Evolutionary conservation across 2,888 invertebrate genomes (phyloP).

Genomic region (Dinocampus coccinellae): DNA sequence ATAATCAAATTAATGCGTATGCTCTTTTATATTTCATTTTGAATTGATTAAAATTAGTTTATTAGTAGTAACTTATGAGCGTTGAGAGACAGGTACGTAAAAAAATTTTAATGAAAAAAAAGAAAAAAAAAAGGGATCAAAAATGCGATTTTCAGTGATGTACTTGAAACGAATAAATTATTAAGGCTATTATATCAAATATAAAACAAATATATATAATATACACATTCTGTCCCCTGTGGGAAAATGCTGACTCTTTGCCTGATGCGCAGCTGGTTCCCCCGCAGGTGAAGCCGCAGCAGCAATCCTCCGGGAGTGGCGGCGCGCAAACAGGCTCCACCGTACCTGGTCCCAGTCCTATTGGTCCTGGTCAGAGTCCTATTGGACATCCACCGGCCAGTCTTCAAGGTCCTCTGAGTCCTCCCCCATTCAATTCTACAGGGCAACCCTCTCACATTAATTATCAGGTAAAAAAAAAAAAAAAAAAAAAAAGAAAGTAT

Average conservation of each 20-base stretch:
- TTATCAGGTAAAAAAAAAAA: constrained; percentile 75
- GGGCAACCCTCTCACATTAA: constrained; percentile 74
- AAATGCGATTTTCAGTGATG: constrained; percentile 53
- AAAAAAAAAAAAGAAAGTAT: constrained; percentile 22
- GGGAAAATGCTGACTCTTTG: constrained; percentile 70
- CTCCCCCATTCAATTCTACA: constrained; percentile 72
- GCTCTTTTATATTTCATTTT: background rate
- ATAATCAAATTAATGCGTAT: background rate
- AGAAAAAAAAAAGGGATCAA: too few species aligned
- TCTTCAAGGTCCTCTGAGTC: constrained; percentile 71
- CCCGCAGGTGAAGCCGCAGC: constrained; percentile 86
- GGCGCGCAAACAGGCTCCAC: constrained; percentile 68
- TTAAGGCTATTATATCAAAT: background rate
- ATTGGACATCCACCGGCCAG: constrained; percentile 76
- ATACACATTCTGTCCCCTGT: constrained; percentile 63
- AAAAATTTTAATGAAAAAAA: background rate
- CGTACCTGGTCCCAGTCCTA: constrained; percentile 67
- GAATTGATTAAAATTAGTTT: background rate
- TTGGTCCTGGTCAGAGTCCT: constrained; percentile 67
- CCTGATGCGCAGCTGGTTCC: constrained; percentile 71
- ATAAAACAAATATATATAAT: constrained; percentile 36
- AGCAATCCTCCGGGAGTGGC: constrained; percentile 72
- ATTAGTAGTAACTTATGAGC: background rate
- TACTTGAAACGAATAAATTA: constrained; percentile 47
- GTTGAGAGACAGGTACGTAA: constrained; percentile 18